Base-by-base conservation (phyloP, 2,888 invertebrate species). In the Nomada fabriciana region DNA sequence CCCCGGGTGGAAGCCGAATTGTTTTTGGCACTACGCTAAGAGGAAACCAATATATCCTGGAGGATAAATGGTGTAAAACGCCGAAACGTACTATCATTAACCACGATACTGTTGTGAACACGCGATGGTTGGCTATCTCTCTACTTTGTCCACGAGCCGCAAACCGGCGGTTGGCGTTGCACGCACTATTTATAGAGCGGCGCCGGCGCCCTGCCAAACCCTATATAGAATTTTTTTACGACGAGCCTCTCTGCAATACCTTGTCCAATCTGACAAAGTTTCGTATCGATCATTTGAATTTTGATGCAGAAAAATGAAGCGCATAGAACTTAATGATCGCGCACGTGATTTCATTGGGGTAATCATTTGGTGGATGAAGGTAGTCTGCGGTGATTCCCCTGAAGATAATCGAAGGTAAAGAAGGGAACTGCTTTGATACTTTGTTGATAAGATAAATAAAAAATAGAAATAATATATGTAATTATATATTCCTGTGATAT, bases 131-230 rank as follows among this genome's bases (percentile, higher is more conserved):
- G 69, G 55, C 69, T 74, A 64, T 75, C 59, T 72, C 60, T 73
- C 69, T 83, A 71, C 85, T 85, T 85, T 79, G 76, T 73, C 67
- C 61, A 68, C 70, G 64, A 47, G 68, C 85, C 83, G 77, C 82
- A 73, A 80, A n/a, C 60, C 70, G 70, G 64, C 76, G 74, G 69
- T 72, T 82, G 82, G 83, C 88, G 86, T 84, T 76, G 80, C 79
- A 76, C 65, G 47, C 68, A 81, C 85, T 90, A 90, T 90, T 90
- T 90, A 90, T 90, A 89, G 90, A 89, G 59, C 88, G 83, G 89
- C 90, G 90, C 90, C 90, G 90, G 90, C 90, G 90, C 90, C 74
- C 80, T 89, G 87, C 87, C 89, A 87, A 89, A 85, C 84, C 84
- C 84, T 89, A 84, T 88, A 86, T 88, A 89, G 86, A 88, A 83